Conservation (phyloP, 2,113 vertebrate species). For the Heterotis niloticus region DNA sequence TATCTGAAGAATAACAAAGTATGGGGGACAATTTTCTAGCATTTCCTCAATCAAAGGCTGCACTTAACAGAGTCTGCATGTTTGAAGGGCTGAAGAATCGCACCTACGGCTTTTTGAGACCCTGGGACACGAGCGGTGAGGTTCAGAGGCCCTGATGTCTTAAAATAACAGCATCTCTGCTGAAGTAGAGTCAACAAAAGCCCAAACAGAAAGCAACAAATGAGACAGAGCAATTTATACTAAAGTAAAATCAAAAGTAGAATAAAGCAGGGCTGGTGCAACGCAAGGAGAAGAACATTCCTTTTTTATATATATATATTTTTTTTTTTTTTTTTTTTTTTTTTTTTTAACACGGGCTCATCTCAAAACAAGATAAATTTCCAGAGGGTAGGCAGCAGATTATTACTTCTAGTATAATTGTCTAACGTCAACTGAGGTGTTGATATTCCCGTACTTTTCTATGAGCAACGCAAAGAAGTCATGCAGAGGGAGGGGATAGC, state of each 20-base stretch:
- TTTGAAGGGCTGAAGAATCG: slow-evolving; percentile 42
- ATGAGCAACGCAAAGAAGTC: background rate
- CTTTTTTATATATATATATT: too few species aligned
- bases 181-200: background rate
- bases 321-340: background rate
- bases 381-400: background rate
- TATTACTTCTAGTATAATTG: slow-evolving; percentile 13
- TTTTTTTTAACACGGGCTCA: background rate
- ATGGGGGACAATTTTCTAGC: slow-evolving; percentile 38
- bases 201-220: background rate
- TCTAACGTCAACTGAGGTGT: background rate
- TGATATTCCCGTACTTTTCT: background rate
- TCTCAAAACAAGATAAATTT: background rate
- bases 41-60: slow-evolving; percentile 58
- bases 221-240: background rate
- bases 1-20: slow-evolving; percentile 46
- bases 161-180: slow-evolving; percentile 11
- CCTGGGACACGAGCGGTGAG: slow-evolving; percentile 9
- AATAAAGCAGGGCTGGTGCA: background rate
- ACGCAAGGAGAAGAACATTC: background rate
- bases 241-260: background rate
- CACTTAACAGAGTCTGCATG: slow-evolving; percentile 50
- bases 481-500: background rate
- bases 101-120: background rate
- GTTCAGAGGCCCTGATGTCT: background rate